Percentiles rank a stretch among this genome's conserved stretches.
Conservation (phyloP, 2,797 vertebrate genomes). For the Eidolon dupreanum region DNA sequence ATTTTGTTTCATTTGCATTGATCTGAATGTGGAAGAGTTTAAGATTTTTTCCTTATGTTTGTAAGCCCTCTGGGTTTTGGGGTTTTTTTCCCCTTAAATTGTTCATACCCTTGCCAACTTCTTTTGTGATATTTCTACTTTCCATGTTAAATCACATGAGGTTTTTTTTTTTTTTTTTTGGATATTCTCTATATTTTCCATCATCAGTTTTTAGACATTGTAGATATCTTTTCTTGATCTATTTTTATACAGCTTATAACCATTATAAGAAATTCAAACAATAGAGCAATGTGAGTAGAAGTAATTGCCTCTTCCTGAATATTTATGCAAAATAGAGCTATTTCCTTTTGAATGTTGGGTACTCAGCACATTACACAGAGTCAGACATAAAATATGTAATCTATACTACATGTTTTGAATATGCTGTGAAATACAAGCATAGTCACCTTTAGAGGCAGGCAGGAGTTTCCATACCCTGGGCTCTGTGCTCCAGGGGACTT, state of each 20-base stretch:
- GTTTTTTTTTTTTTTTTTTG: background rate
- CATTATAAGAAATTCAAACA: background rate
- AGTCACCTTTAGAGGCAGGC: background rate
- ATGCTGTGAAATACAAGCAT: background rate
- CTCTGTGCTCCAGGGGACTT: too few relatives aligned
- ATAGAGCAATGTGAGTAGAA: background rate
- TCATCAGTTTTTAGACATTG: background rate
- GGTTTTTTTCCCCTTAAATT: background rate
- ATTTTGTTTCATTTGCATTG: background rate
- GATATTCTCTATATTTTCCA: background rate
- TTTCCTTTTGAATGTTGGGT: background rate
- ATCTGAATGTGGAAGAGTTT: background rate
- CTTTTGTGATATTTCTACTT: constrained; percentile 25
- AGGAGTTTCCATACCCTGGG: background rate
- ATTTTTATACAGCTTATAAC: background rate
- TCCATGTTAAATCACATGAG: background rate
- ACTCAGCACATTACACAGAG: background rate
- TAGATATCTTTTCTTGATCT: background rate
- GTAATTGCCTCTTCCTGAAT: background rate
- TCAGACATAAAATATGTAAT: background rate
- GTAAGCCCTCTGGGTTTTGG: background rate
- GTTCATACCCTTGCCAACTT: background rate
- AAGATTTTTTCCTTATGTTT: background rate
- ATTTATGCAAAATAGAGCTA: background rate
- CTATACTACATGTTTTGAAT: background rate